These are phyloP conservation scores for Ophioninae sp. DNA, from an alignment of 2,888 invertebrate genomes.

Conservation along the genomic window DNA sequence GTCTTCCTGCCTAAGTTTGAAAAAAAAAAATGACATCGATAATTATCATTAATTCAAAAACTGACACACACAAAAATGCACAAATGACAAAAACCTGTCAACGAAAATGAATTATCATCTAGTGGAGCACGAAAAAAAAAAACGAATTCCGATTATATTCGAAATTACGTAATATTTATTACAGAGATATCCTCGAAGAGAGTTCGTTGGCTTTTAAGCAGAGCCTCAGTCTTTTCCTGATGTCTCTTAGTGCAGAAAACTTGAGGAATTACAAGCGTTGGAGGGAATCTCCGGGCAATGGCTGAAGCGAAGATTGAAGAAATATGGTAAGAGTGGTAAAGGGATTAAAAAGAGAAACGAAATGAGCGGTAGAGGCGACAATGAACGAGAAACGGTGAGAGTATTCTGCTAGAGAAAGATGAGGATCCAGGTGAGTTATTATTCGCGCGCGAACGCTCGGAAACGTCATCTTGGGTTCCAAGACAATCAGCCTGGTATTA, in stretches of 20 bases:
- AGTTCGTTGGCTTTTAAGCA: constrained; percentile 33
- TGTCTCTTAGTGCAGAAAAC: constrained; percentile 47
- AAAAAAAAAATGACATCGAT: background rate
- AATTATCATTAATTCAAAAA: background rate
- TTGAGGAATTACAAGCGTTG: constrained; percentile 15
- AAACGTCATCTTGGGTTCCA: constrained; percentile 51
- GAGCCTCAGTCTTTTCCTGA: background rate
- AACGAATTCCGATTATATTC: constrained; percentile 64
- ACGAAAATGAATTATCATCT: background rate
- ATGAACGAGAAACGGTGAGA: constrained; percentile 36
- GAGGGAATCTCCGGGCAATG: constrained; percentile 42
- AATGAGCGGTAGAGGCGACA: constrained; percentile 15
- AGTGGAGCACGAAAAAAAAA: background rate
- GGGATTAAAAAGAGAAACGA: constrained; percentile 11
- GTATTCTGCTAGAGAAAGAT: constrained; percentile 29
- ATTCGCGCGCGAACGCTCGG: constrained; percentile 58
- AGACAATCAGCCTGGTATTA: constrained; percentile 43
- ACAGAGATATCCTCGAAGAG: constrained; percentile 54
- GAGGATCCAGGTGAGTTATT: constrained; percentile 62
- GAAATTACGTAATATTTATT: constrained; percentile 78
- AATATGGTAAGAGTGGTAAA: background rate
- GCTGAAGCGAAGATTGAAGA: background rate
- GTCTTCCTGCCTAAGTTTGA: background rate
- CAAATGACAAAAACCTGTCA: background rate
- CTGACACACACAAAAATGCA: background rate